These are phyloP conservation scores for Dexiosoma caninum DNA, from an alignment of 2,888 invertebrate genomes.

Conservation along the genomic window DNA sequence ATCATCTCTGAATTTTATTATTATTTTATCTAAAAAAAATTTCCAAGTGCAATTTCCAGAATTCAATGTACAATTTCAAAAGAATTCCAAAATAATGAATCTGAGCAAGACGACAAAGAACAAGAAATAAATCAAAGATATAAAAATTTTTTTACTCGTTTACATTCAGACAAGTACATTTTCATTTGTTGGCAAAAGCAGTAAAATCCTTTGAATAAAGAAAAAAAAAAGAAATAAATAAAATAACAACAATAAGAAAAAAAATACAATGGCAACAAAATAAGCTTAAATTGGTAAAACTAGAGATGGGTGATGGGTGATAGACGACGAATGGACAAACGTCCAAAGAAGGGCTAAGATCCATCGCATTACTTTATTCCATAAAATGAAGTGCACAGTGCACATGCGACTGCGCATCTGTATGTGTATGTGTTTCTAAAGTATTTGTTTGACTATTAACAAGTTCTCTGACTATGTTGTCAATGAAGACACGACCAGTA, in stretches of 20 bases:
- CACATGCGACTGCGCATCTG: neutral
- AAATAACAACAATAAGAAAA: no score
- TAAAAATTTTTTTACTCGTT: conserved; percentile 10
- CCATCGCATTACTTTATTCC: conserved; percentile 46
- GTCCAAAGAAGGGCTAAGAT: neutral
- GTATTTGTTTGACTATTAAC: conserved; percentile 48
- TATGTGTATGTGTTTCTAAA: neutral
- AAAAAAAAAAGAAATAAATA: no score
- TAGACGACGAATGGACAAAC: neutral
- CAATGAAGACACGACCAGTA: conserved; percentile 5
- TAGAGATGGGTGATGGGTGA: conserved; percentile 17
- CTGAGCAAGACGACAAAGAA: conserved; percentile 13
- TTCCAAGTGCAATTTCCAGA: conserved; percentile 29
- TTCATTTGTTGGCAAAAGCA: conserved; percentile 20
- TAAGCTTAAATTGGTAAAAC: conserved; percentile 53
- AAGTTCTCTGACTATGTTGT: conserved; percentile 29
- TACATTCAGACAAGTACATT: conserved; percentile 32
- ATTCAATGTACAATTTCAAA: conserved; percentile 45
- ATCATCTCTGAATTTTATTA: conserved; percentile 13
- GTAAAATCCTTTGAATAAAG: conserved; percentile 32
- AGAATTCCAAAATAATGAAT: conserved; percentile 55
- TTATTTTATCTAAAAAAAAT: conserved; percentile 9
- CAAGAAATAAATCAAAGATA: conserved; percentile 9
- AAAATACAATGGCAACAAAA: conserved; percentile 30
- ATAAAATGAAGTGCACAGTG: no score